Percentiles rank a stretch among this genome's conserved stretches.
These are phyloP conservation scores for Eugnorisma glareosa DNA, from an alignment of 2,888 invertebrate genomes.

Conservation along the genomic window DNA sequence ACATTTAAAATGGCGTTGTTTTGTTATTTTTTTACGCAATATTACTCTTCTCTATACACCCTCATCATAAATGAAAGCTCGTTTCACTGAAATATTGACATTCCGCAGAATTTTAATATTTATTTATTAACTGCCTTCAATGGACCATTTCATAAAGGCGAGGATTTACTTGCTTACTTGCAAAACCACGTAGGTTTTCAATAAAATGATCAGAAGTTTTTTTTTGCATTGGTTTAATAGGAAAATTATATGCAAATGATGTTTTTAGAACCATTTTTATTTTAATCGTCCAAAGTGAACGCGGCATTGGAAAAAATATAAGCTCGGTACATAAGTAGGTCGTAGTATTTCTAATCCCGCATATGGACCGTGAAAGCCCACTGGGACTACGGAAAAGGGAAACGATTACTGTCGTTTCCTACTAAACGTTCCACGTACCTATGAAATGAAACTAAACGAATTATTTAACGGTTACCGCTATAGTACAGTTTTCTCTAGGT, in stretches of 20 bases:
- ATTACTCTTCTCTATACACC: not conserved
- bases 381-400: constrained; percentile 19
- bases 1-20: not conserved
- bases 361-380: constrained; percentile 22
- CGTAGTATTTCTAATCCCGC: constrained; percentile 10
- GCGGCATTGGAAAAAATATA: not conserved
- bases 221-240: too few relatives aligned
- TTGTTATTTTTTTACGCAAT: constrained; percentile 4
- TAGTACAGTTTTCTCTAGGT: constrained; percentile 22
- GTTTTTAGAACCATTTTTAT: not conserved
- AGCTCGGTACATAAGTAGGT: not conserved
- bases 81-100: not conserved
- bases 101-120: not conserved
- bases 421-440: constrained; percentile 2
- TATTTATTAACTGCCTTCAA: not conserved
- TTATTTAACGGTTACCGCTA: constrained; percentile 27
- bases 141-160: not conserved
- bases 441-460: constrained; percentile 26
- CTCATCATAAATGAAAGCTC: not conserved
- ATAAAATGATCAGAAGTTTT: not conserved
- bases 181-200: not conserved
- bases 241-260: too few relatives aligned
- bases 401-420: constrained; percentile 17
- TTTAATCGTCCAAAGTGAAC: not conserved
- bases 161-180: not conserved